Conservation (phyloP, 1,140 invertebrate genomes). For the Ooceraea biroi region DNA sequence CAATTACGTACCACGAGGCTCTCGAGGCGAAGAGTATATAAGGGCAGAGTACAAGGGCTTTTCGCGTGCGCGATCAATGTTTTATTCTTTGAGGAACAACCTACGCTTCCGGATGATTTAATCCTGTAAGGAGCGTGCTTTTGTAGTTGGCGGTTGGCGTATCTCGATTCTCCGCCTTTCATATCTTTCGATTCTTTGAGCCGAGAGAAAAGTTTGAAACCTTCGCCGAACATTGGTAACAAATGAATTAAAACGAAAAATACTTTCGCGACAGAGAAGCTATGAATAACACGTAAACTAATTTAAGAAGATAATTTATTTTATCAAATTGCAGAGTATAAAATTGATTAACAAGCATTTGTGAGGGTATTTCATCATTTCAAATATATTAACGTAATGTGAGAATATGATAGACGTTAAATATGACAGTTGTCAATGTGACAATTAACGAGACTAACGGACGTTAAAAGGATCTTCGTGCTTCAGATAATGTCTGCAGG, state of each 20-base stretch:
- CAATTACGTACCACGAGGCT: conserved; percentile 69
- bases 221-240: not conserved
- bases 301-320: no score
- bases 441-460: conserved; percentile 71
- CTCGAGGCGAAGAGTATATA: conserved; percentile 58
- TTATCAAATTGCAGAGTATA: no score
- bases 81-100: conserved; percentile 67
- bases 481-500: conserved; percentile 52
- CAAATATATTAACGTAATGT: no score
- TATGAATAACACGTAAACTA: no score
- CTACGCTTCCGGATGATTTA: conserved; percentile 42
- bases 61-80: conserved; percentile 60
- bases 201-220: not conserved
- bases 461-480: conserved; percentile 65
- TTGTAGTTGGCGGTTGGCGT: not conserved
- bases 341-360: no score
- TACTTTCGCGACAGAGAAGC: no score
- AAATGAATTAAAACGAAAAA: not conserved
- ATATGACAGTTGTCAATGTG: conserved; percentile 16
- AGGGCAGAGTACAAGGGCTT: conserved; percentile 16
- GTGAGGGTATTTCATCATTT: no score
- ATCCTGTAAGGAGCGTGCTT: not conserved
- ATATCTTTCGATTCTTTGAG: not conserved
- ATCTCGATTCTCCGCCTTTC: not conserved
- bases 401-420: conserved; percentile 1